Conservation (phyloP, 2,797 vertebrate species). For the Synaphobranchus kaupii region DNA sequence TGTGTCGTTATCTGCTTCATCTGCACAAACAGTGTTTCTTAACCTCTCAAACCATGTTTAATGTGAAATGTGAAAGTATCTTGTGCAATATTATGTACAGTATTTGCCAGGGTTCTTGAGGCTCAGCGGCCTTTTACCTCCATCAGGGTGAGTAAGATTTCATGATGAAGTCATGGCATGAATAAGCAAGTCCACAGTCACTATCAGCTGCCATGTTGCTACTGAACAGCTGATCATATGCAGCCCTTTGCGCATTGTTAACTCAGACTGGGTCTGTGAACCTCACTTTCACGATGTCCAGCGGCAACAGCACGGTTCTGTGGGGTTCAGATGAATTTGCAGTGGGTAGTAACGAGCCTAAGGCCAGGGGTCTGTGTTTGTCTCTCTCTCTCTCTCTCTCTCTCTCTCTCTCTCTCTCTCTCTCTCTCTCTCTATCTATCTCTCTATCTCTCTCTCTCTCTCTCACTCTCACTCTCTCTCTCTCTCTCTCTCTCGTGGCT, state of each 20-base stretch:
- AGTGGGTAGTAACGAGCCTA: background rate
- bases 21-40: no score
- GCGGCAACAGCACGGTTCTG: background rate
- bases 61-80: background rate
- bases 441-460: background rate
- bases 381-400: background rate
- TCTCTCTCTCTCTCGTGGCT: background rate
- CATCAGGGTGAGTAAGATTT: background rate
- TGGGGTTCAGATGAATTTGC: background rate
- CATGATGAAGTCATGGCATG: background rate
- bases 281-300: background rate
- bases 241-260: no score
- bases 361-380: background rate
- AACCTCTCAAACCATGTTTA: background rate
- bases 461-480: no score
- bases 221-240: background rate
- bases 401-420: background rate
- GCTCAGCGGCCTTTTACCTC: background rate
- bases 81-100: background rate
- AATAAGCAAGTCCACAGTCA: background rate
- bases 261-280: background rate
- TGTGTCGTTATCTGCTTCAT: background rate
- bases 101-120: background rate
- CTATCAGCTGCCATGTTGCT: background rate
- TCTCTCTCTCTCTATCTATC: no score